These are phyloP conservation scores for Podargus strigoides DNA, from an alignment of 2,797 vertebrate species.

Conservation along the genomic window DNA sequence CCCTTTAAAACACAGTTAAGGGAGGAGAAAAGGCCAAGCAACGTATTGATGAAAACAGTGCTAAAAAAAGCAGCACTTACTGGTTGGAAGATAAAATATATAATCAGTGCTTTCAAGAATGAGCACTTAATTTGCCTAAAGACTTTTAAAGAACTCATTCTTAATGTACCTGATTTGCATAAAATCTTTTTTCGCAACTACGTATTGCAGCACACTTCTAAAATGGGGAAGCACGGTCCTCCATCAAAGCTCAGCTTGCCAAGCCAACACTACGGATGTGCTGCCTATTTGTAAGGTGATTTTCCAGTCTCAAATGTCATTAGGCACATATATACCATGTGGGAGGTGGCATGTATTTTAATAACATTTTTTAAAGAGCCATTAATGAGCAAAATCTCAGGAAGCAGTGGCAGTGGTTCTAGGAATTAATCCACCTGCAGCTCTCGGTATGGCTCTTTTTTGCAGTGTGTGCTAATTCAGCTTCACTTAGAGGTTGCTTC, in stretches of 20 bases:
- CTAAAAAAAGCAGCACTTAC: constrained; percentile 13
- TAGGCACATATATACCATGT: background rate
- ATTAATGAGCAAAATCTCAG: background rate
- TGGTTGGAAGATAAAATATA: constrained; percentile 14
- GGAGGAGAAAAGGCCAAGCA: background rate
- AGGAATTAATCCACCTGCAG: background rate
- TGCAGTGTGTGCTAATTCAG: background rate
- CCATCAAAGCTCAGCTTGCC: background rate
- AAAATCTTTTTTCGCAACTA: background rate
- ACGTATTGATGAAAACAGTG: background rate
- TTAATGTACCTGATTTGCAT: constrained; percentile 40
- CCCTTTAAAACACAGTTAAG: background rate
- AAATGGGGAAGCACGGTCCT: background rate
- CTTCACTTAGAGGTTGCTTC: background rate
- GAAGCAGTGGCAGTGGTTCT: background rate
- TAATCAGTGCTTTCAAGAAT: constrained; percentile 38
- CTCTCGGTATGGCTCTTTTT: background rate
- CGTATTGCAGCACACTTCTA: background rate
- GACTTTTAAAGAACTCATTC: constrained; percentile 15
- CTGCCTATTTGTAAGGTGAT: background rate
- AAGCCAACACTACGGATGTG: background rate
- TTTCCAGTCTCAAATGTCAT: background rate
- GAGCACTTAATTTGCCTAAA: constrained; percentile 29
- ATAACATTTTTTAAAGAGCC: background rate
- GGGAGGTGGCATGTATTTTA: background rate